Evolutionary conservation across 2,113 vertebrate genomes (phyloP), one percentile per base, ranked within the genome.

Genomic region (Polypterus bichir): DNA sequence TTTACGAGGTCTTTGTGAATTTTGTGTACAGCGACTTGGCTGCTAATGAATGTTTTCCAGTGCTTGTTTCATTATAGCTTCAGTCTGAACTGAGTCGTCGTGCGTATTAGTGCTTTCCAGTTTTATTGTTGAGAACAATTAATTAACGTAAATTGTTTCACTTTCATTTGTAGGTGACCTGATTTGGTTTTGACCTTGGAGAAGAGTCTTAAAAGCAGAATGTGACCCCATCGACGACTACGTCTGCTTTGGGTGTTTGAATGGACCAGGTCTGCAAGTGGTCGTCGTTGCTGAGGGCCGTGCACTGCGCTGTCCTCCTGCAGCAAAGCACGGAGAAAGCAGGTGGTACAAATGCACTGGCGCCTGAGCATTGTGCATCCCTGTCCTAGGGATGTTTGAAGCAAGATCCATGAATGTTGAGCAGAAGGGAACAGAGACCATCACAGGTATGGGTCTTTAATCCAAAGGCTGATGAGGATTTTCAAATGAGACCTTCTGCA

Each of bases 331-430:
- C 56, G 7, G 6, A 9, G 48, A 44, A 27, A 10, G 9, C 46
- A 47, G 27, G 5, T 11, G 46, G 46, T 11, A 49, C 55, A n/a
- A 4, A 45, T 58, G 56, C 56, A 3, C 6, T 6, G 9, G 44
- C n/a, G 7, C 44, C 27, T n/a, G 49, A 45, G 47, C 10, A 44
- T 27, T 27, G 27, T 27, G 6, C 7, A 79, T 62, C 72, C 64
- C 70, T 67, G 59, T 55, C 67, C 66, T 79, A 84, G 80, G 83
- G 71, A 92, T 76, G 80, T 85, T 85, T 76, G 88, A 94, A 83
- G 84, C 83, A 72, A 87, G 83, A 84, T 85, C 87, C 70, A 92
- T 91, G 83, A 89, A 74, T 68, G 84, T 85, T 80, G 84, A 87
- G 76, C 88, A 86, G 73, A 81, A 77, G 59, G 86, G 86, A 71